Percentiles rank a stretch among this genome's conserved stretches.
phyloP scores from a whole-genome alignment of 2,113 vertebrate species.

The Atlantisia rogersi region DNA sequence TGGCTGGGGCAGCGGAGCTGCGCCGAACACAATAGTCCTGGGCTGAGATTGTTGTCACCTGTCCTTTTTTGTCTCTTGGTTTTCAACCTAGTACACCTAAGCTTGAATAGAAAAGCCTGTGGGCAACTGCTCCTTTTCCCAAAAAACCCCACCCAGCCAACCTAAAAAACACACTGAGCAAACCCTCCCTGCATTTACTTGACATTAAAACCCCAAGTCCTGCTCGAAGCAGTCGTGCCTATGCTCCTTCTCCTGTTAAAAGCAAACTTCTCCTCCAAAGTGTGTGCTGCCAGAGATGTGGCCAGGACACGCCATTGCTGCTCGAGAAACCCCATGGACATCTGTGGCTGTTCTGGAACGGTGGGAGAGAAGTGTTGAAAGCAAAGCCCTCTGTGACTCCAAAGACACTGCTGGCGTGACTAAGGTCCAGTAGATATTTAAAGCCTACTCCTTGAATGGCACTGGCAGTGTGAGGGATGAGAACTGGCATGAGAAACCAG shows the following conservation, averaged over 20 bases:
- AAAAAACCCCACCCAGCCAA: neutral
- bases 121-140: neutral
- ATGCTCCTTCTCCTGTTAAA: neutral
- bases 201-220: neutral
- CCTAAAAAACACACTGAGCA: too few species aligned
- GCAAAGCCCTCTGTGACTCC: neutral
- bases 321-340: rapidly evolving
- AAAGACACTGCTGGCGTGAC: neutral
- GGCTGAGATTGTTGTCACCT: conserved; percentile 74
- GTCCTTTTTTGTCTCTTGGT: conserved; percentile 67
- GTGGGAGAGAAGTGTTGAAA: conserved; percentile 27
- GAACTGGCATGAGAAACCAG: neutral
- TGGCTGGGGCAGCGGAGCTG: conserved; percentile 64
- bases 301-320: rapidly evolving
- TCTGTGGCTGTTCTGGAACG: neutral
- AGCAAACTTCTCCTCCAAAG: neutral
- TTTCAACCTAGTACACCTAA: conserved; percentile 26
- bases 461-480: neutral
- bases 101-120: neutral
- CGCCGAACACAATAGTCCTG: conserved; percentile 58
- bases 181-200: neutral
- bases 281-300: neutral
- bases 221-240: neutral
- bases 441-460: neutral
- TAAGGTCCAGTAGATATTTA: neutral